phyloP scores from a whole-genome alignment of 2,113 vertebrate species.

The Brienomyrus brachyistius region DNA sequence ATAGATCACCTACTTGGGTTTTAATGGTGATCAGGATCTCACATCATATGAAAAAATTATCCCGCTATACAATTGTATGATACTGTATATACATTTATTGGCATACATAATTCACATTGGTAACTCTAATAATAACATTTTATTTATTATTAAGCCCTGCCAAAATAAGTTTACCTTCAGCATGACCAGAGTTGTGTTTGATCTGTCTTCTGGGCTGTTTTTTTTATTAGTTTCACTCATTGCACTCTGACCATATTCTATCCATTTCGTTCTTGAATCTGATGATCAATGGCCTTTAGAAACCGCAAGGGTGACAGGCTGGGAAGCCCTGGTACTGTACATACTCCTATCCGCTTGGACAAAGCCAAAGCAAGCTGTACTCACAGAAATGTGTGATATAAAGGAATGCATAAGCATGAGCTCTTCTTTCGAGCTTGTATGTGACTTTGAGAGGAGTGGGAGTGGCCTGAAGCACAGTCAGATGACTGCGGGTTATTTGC shows the following conservation, averaged over 20 bases:
- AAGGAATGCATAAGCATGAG: background rate
- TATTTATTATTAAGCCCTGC: background rate
- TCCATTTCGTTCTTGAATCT: background rate
- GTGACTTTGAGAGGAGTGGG: background rate
- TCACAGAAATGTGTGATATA: background rate
- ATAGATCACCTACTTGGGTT: background rate
- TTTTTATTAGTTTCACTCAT: too few relatives aligned
- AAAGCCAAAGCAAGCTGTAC: background rate
- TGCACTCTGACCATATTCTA: background rate
- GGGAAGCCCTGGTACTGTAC: background rate
- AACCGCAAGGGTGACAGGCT: background rate
- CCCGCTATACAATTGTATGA: background rate
- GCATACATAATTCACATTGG: background rate
- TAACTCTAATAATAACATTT: background rate
- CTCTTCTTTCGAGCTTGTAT: background rate
- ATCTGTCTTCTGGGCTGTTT: background rate
- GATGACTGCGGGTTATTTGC: background rate
- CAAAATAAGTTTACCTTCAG: background rate
- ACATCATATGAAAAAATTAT: background rate
- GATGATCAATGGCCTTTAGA: background rate
- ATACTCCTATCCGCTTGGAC: background rate
- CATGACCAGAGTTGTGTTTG: background rate
- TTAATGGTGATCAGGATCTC: background rate
- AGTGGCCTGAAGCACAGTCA: background rate
- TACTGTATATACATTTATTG: background rate